phyloP scores from a whole-genome alignment of 2,113 vertebrate genomes.

The Callionymus lyra region DNA sequence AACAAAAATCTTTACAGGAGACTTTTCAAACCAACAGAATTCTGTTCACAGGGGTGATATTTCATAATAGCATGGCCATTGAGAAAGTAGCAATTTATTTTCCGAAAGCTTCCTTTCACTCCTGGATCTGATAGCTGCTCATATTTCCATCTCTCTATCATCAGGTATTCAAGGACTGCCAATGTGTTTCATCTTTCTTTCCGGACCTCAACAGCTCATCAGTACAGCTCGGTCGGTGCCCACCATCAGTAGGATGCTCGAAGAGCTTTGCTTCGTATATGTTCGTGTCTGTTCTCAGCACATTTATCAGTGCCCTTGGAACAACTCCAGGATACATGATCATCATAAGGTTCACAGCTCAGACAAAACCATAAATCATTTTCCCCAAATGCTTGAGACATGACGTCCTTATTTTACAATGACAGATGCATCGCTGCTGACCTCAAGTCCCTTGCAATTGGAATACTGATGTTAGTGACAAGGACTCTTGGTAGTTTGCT shows the following conservation, averaged over 20 bases:
- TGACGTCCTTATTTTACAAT: slow-evolving; percentile 23
- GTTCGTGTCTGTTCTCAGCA: slow-evolving; percentile 58
- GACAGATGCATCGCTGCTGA: slow-evolving; percentile 78
- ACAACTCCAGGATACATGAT: slow-evolving; percentile 66
- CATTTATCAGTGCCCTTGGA: slow-evolving; percentile 67
- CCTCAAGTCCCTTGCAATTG: slow-evolving; percentile 82
- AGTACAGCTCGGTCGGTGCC: slow-evolving; percentile 74
- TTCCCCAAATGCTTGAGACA: neutral
- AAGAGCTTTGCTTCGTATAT: slow-evolving; percentile 72
- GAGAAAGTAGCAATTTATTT: too few relatives aligned
- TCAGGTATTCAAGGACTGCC: slow-evolving; percentile 84
- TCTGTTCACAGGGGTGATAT: too few relatives aligned
- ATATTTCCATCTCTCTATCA: too few relatives aligned
- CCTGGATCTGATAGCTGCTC: too few relatives aligned
- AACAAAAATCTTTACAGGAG: too few relatives aligned
- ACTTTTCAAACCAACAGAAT: too few relatives aligned
- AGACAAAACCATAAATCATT: neutral
- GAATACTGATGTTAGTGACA: slow-evolving; percentile 66
- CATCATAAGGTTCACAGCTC: slow-evolving; percentile 67
- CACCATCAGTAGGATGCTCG: slow-evolving; percentile 61
- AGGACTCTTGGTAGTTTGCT: slow-evolving; percentile 73
- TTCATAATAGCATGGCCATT: too few relatives aligned
- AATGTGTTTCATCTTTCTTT: slow-evolving; percentile 64
- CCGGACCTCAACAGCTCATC: slow-evolving; percentile 63
- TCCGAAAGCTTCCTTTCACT: too few relatives aligned